These are phyloP conservation scores for Brachirus orientalis DNA, from an alignment of 2,113 vertebrate species.

Conservation along the genomic window DNA sequence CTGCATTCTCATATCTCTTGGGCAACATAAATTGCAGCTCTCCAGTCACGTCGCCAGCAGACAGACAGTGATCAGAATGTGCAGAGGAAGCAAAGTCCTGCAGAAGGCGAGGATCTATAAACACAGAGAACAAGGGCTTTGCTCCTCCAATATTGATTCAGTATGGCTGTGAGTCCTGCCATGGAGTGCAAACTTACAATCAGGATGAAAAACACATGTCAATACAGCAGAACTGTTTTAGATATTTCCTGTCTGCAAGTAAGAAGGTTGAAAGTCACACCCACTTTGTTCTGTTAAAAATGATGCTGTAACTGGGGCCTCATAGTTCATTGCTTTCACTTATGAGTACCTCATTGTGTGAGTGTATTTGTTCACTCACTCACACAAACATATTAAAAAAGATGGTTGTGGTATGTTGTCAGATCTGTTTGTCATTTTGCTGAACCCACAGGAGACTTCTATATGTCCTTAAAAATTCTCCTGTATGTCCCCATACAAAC, in stretches of 20 bases:
- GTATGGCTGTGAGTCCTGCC: constrained; percentile 69
- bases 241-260: constrained; percentile 53
- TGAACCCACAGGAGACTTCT: too few species aligned
- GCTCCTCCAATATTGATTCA: constrained; percentile 78
- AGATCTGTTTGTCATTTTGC: too few species aligned
- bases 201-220: constrained; percentile 59
- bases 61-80: constrained; percentile 72
- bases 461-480: too few species aligned
- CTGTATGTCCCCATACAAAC: too few species aligned
- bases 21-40: constrained; percentile 42
- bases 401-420: too few species aligned
- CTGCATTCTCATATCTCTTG: background rate
- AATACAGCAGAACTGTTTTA: constrained; percentile 61
- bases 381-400: background rate
- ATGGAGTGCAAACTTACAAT: constrained; percentile 72
- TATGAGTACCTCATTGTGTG: too few species aligned
- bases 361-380: too few species aligned
- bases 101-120: constrained; percentile 72
- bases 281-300: constrained; percentile 17
- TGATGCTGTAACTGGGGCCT: too few species aligned
- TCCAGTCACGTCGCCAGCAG: constrained; percentile 64
- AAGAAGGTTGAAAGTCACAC: constrained; percentile 40
- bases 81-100: constrained; percentile 71
- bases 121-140: constrained; percentile 70
- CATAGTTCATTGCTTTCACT: too few species aligned